Conservation (phyloP, 2,888 invertebrate species). For the Pharmacophagus antenor region DNA sequence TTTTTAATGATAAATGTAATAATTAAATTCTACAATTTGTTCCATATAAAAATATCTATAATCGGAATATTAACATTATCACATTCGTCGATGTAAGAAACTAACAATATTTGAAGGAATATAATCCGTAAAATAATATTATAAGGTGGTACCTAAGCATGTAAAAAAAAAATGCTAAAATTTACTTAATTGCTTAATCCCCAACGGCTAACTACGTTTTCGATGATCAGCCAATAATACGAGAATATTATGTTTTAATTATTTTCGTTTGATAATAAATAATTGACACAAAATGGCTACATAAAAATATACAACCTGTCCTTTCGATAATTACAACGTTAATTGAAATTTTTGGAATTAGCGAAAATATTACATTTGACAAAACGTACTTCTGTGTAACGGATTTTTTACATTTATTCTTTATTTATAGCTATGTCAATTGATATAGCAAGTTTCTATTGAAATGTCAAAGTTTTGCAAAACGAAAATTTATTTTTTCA, state of each 20-base stretch:
- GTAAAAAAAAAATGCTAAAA: slow-evolving; percentile 37
- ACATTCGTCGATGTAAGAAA: slow-evolving; percentile 39
- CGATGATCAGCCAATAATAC: slow-evolving; percentile 3
- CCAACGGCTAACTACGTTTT: slow-evolving; percentile 11
- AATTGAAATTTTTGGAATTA: not conserved
- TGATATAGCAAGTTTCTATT: no score
- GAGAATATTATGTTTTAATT: not conserved
- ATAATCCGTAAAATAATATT: slow-evolving; percentile 27
- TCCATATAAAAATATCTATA: slow-evolving; percentile 32
- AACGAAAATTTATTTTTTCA: not conserved
- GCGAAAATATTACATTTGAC: not conserved
- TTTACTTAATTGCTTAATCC: slow-evolving; percentile 21
- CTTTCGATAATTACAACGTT: slow-evolving; percentile 2
- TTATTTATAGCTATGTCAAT: not conserved
- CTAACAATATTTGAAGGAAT: slow-evolving; percentile 32
- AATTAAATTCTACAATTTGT: slow-evolving; percentile 36
- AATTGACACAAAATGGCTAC: no score
- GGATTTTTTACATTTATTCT: not conserved
- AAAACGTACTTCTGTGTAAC: no score
- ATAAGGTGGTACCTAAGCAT: slow-evolving; percentile 36
- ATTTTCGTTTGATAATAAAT: not conserved
- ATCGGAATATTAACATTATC: slow-evolving; percentile 38
- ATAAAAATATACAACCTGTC: not conserved
- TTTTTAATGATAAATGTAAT: slow-evolving; percentile 18
- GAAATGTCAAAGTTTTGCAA: not conserved